Conservation (phyloP, 92 coral and sea anemone genomes). For the Zoanthus sansibaricus region DNA sequence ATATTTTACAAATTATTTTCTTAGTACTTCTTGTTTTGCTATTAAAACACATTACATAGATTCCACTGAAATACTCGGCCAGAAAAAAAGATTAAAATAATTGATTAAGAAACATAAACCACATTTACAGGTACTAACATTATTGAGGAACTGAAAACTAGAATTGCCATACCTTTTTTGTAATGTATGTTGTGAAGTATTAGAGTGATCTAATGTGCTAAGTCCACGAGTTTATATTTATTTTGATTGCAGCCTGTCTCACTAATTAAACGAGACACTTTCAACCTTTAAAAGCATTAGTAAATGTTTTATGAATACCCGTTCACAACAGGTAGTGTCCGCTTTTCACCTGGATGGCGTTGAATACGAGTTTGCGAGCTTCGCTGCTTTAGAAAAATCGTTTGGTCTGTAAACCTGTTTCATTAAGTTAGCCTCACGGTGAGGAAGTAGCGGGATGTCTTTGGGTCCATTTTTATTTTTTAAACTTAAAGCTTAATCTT, state of each 20-base stretch:
- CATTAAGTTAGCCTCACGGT: background rate
- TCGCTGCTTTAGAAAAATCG: background rate
- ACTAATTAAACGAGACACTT: conserved; percentile 1
- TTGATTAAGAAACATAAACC: no score
- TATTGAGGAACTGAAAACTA: no score
- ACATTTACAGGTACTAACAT: no score
- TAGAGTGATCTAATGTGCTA: no score
- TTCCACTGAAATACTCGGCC: no score
- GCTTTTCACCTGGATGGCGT: conserved; percentile 3
- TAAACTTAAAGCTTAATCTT: no score
- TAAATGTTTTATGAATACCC: conserved; percentile 25
- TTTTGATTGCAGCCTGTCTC: conserved; percentile 25
- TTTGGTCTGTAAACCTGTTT: background rate
- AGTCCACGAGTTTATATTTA: background rate
- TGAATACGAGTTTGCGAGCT: conserved; percentile 9
- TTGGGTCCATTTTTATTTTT: background rate
- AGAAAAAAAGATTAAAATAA: no score
- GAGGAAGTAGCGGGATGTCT: background rate
- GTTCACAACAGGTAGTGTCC: conserved; percentile 8
- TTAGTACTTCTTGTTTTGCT: no score
- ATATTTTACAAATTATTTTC: no score
- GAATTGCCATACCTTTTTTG: no score
- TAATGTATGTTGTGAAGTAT: no score
- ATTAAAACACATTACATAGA: no score
- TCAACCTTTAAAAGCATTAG: background rate